Evolutionary conservation across 1,140 invertebrate species (phyloP).

Genomic region (Pectinophora gossypiella): DNA sequence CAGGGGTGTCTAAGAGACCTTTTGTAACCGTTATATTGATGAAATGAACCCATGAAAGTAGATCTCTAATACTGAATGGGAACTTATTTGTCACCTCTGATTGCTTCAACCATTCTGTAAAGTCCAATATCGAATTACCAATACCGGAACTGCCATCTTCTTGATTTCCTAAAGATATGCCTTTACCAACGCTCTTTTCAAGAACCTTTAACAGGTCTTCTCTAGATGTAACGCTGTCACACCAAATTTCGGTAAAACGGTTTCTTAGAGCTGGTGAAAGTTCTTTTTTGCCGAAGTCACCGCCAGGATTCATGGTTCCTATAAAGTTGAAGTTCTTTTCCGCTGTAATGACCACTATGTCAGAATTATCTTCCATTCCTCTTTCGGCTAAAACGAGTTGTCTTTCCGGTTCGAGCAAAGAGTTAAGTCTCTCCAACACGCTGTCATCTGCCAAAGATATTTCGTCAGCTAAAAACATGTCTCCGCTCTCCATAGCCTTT

Average conservation of each 20-base stretch:
- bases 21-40: constrained; percentile 82
- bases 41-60: constrained; percentile 95
- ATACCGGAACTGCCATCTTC: constrained; percentile 78
- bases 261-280: constrained; percentile 97
- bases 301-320: constrained; percentile 99
- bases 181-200: constrained; percentile 83
- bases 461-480: constrained; percentile 97
- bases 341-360: constrained; percentile 82
- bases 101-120: constrained; percentile 85
- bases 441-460: constrained; percentile 99
- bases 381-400: constrained; percentile 95
- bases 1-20: constrained; percentile 70
- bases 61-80: constrained; percentile 93
- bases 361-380: constrained; percentile 77
- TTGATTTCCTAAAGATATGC: constrained; percentile 73
- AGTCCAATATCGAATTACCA: constrained; percentile 84
- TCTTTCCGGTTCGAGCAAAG: constrained; percentile 95
- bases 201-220: constrained; percentile 88
- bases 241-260: constrained; percentile 99
- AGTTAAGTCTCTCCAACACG: constrained; percentile 98
- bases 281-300: constrained; percentile 99
- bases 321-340: constrained; percentile 91
- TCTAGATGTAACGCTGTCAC: constrained; percentile 81
- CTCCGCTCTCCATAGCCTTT: constrained; percentile 90
- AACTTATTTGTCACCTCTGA: constrained; percentile 87